Conservation (phyloP, 2,888 invertebrate species). For the Bruchidius siliquastri region DNA sequence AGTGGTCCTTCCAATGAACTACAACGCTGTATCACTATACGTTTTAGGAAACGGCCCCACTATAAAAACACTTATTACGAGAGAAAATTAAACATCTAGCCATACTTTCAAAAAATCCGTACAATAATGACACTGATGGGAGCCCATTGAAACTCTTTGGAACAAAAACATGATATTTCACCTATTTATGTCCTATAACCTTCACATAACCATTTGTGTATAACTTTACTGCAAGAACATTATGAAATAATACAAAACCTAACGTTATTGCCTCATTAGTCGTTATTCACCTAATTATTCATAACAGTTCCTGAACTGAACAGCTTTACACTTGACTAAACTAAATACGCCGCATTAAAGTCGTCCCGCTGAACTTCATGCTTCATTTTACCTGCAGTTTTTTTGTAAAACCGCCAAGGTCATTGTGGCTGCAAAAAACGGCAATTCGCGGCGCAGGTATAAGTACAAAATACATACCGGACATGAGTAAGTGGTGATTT, state of each 20-base stretch:
- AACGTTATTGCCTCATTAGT: not conserved
- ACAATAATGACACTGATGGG: too few species aligned
- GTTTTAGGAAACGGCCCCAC: too few species aligned
- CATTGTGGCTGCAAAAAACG: not conserved
- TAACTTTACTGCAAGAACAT: not conserved
- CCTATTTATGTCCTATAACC: not conserved
- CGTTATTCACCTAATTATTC: not conserved
- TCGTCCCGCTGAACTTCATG: not conserved
- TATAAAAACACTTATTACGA: too few species aligned
- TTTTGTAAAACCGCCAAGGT: not conserved
- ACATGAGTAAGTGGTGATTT: not conserved
- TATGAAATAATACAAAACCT: not conserved
- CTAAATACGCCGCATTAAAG: not conserved
- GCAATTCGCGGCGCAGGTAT: not conserved
- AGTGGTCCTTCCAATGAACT: too few species aligned
- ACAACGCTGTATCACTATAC: too few species aligned
- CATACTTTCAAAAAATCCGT: too few species aligned
- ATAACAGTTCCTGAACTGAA: not conserved
- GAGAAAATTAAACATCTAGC: too few species aligned
- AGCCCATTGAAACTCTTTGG: not conserved
- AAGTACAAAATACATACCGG: not conserved
- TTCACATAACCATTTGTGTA: not conserved
- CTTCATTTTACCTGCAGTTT: not conserved
- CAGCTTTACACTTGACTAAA: not conserved
- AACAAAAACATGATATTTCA: not conserved